A percentile compares a stretch with the other conserved stretches of the same genome.
These are phyloP conservation scores for Linnaemya tessellans DNA, from an alignment of 2,888 invertebrate species.

Conservation along the genomic window DNA sequence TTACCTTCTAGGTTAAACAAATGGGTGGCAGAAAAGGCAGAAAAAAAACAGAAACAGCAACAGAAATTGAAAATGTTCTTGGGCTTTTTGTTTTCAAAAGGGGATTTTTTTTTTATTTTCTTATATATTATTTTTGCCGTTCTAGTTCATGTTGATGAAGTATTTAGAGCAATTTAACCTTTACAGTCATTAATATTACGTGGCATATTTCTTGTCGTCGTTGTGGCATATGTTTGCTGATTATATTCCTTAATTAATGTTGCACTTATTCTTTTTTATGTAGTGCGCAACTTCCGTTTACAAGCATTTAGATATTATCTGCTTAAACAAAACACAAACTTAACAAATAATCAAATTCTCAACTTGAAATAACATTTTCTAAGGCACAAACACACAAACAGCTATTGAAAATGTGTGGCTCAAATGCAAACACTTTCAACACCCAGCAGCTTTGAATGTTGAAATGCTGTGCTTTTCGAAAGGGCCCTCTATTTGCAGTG, in stretches of 20 bases:
- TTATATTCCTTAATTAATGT: slow-evolving; percentile 42
- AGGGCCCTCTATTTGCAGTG: not conserved
- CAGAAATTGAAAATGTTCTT: not conserved
- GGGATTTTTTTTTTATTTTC: not conserved
- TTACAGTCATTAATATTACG: not conserved
- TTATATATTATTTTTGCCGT: not conserved
- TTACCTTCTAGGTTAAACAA: slow-evolving; percentile 36
- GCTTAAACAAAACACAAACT: slow-evolving; percentile 46
- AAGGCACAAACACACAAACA: slow-evolving; percentile 17
- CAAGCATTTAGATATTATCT: slow-evolving; percentile 63
- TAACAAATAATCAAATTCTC: slow-evolving; percentile 63
- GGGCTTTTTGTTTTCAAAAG: not conserved
- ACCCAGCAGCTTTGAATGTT: not conserved
- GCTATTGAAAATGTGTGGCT: not conserved
- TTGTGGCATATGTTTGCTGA: slow-evolving; percentile 21
- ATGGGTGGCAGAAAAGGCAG: not conserved
- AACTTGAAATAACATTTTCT: slow-evolving; percentile 44
- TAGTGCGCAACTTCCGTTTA: slow-evolving; percentile 43
- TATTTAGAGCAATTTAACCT: not conserved
- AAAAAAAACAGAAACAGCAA: not conserved
- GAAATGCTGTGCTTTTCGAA: not conserved
- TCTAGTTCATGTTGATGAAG: not conserved
- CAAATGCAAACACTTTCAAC: not conserved
- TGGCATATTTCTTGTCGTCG: slow-evolving; percentile 3
- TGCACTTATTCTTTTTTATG: not conserved